Conservation (phyloP, 1,140 invertebrate genomes). For the Eubasilissa regina region DNA sequence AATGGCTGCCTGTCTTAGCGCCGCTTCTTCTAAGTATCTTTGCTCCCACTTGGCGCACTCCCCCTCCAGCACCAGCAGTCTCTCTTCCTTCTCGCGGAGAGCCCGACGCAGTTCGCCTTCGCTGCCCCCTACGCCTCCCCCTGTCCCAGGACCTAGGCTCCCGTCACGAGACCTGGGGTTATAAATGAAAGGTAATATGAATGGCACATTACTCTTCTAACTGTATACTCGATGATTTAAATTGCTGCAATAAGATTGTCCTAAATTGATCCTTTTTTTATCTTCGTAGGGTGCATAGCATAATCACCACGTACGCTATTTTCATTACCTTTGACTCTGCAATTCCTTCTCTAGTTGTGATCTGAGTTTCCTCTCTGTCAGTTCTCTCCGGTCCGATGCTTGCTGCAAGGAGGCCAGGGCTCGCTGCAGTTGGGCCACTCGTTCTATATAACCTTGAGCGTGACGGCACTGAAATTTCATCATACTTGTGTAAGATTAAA, state of each 20-base stretch:
- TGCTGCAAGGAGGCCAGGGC: conserved; percentile 88
- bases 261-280: no score
- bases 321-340: conserved; percentile 76
- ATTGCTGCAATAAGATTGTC: no score
- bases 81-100: conserved; percentile 84
- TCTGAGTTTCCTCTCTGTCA: conserved; percentile 85
- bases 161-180: conserved; percentile 56
- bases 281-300: no score
- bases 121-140: conserved; percentile 77
- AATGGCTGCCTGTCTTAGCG: conserved; percentile 86
- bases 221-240: no score
- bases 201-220: no score
- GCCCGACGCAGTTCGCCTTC: conserved; percentile 77
- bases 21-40: conserved; percentile 88
- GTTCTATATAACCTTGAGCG: conserved; percentile 88
- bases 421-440: conserved; percentile 86
- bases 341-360: conserved; percentile 87
- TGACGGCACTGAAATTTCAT: conserved; percentile 78
- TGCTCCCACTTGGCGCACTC: conserved; percentile 92
- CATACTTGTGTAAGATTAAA: no score
- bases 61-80: conserved; percentile 86
- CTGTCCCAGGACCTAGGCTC: conserved; percentile 54
- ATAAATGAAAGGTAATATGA: no score
- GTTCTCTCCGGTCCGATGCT: conserved; percentile 87
- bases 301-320: no score